Evolutionary conservation across 2,113 vertebrate species (phyloP), one percentile per base, ranked within the genome.

Genomic region (Ceyx margarethae): DNA sequence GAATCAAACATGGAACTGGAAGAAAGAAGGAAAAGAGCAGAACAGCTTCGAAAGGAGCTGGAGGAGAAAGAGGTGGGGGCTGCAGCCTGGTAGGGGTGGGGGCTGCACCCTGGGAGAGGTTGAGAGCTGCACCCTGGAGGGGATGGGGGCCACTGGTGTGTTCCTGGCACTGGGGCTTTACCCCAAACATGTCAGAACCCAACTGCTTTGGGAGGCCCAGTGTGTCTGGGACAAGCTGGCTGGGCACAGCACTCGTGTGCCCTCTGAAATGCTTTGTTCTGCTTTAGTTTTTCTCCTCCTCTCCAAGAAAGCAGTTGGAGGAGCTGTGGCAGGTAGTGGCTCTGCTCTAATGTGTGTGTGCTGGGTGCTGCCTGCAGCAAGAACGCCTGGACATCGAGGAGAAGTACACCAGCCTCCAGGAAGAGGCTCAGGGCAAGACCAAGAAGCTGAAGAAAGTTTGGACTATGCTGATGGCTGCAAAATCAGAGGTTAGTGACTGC

Each of bases 361-460:
- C 69, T 85, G 10, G 89, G 79, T 94, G 5, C 78, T 60, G 35
- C 48, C 45, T n/a, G 85, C 95, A 99, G 99, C 99, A 99, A 99
- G 99, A 99, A 72, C 99, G 99, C 48, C 96, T 99, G 96, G 99
- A 99, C 96, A 99, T 99, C 12, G 99, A 99, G 96, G 99, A 99
- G 97, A 99, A 99, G 87, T 99, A 99, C 96, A 99, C 99, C 64
- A 99, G 98, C 92, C 98, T 99, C 69, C 99, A 99, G 96, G 99
- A 99, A 66, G 99, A 99, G 92, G 99, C 99, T 8, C 99, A 99
- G 91, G 99, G 99, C 58, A 99, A 99, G 96, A 99, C 99, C 65
- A 99, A 99, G 95, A 99, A 99, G 72, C 96, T 99, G 94, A 99
- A 99, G 97, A 99, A 99, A 97, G 99, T 99, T 13, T 99, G 99